phyloP scores from a whole-genome alignment of 2,888 invertebrate species.

The Drosophila engyochracea region DNA sequence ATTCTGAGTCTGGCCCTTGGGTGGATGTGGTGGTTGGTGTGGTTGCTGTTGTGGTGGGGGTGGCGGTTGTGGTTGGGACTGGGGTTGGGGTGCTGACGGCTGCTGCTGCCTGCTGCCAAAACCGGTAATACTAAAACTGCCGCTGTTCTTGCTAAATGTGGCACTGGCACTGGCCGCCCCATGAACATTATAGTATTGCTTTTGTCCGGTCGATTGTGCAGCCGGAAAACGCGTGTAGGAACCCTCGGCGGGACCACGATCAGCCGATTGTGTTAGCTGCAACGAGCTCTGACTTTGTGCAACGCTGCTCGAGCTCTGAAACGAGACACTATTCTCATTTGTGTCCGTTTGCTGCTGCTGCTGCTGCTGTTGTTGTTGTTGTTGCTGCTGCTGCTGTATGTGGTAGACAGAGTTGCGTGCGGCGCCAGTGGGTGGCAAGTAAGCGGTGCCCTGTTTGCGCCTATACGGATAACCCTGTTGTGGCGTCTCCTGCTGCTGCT shows the following conservation, averaged over 20 bases:
- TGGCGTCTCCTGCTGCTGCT: constrained; percentile 65
- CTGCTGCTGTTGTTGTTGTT: constrained; percentile 52
- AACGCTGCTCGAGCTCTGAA: constrained; percentile 65
- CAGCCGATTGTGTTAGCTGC: constrained; percentile 64
- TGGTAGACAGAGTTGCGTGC: constrained; percentile 75
- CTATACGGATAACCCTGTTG: constrained; percentile 70
- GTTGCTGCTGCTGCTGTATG: constrained; percentile 72
- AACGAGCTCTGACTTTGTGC: constrained; percentile 48
- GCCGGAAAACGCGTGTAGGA: constrained; percentile 77
- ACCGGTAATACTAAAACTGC: constrained; percentile 74
- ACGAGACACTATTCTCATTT: constrained; percentile 72
- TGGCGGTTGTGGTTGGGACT: constrained; percentile 20
- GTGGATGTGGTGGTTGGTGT: constrained; percentile 16
- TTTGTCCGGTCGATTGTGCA: constrained; percentile 34
- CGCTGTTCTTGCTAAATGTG: constrained; percentile 69
- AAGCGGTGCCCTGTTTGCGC: constrained; percentile 82
- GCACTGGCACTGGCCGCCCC: constrained; percentile 61
- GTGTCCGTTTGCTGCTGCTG: constrained; percentile 54
- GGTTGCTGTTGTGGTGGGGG: constrained; percentile 34
- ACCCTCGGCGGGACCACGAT: constrained; percentile 80
- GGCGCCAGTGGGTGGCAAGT: constrained; percentile 82
- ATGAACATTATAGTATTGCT: constrained; percentile 81
- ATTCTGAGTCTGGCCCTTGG: neutral
- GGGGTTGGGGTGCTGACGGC: constrained; percentile 36
- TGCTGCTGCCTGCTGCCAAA: constrained; percentile 67